Evolutionary conservation across 2,113 vertebrate genomes (phyloP), one percentile per base, ranked within the genome.

Genomic region (Bufo bufo): DNA sequence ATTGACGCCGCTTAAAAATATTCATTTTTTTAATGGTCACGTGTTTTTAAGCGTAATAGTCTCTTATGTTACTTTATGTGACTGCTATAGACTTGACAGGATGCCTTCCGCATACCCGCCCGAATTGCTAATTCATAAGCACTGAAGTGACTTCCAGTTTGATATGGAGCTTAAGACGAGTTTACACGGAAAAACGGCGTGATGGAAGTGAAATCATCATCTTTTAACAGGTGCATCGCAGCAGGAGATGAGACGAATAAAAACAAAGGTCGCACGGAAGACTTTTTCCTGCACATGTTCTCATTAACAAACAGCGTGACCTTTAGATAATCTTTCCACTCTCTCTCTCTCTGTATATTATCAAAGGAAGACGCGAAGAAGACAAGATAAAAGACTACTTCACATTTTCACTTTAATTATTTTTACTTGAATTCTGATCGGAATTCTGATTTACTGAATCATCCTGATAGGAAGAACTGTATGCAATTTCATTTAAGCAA

Each of bases 51-150:
- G 1, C 33, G 33, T 33, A 33, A 33, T 33, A 33, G 33, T 33
- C 33, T 33, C 33, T 33, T 33, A 52, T 11, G 56, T 56, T 3
- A n/a, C 61, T 82, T 65, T 82, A n/a, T 49, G 23, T 80, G 14
- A 33, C 54, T 82, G 49, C 6, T 75, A 65, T n/a, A 74, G n/a
- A 83, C 61, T 23, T 74, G 74, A 82, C 33, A 59, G 69, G 54
- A 69, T 75, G 78, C 23, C 78, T 82, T 45, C 75, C 43, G 58
- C 74, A 20, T 82, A 23, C 50, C 56, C 20, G 69, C 8, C 49
- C 23, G 77, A 63, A 43, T 87, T 87, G 74, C 43, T 87, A 50
- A 87, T 87, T 87, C 79, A 61, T 75, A 82, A 75, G 79, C 86
- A 74, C 3, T 52, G 71, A 77, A 77, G 69, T 52, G 16, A 17